A percentile compares a stretch with the other conserved stretches of the same genome.
These are phyloP conservation scores for Panurus biarmicus DNA, from an alignment of 2,113 vertebrate species.

Conservation along the genomic window DNA sequence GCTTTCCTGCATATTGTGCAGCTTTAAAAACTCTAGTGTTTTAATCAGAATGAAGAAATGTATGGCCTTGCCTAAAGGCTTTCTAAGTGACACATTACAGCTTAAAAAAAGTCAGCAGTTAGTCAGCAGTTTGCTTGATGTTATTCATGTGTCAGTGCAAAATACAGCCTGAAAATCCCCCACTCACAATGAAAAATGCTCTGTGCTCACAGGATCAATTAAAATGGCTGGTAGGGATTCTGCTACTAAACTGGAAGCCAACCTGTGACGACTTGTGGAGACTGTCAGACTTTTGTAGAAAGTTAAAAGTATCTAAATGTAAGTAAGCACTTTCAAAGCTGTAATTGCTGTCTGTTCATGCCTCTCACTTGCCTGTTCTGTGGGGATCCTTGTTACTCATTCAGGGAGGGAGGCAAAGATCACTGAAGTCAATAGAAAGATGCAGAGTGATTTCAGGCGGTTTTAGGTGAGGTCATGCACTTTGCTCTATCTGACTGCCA, in stretches of 20 bases:
- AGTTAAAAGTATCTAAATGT: neutral
- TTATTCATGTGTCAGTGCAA: neutral
- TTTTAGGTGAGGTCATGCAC: neutral
- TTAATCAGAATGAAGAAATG: neutral
- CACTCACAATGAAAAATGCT: neutral
- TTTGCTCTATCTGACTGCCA: neutral
- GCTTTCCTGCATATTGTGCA: neutral
- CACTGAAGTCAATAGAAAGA: neutral
- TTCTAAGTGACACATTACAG: neutral
- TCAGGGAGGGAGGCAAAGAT: neutral
- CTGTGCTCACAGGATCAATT: neutral
- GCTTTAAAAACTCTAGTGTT: neutral
- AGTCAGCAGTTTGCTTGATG: neutral
- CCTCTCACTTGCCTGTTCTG: neutral
- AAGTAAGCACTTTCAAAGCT: neutral
- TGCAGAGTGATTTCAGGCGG: neutral
- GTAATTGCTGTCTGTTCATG: neutral
- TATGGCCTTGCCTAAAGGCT: neutral
- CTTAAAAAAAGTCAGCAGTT: neutral
- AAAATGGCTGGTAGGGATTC: neutral
- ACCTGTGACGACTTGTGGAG: fast-evolving
- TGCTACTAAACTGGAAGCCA: neutral
- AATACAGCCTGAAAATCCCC: neutral
- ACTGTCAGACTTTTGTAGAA: neutral
- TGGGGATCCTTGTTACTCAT: neutral